Evolutionary conservation across 2,113 vertebrate species (phyloP).

Genomic region (Siphamia tubifer): DNA sequence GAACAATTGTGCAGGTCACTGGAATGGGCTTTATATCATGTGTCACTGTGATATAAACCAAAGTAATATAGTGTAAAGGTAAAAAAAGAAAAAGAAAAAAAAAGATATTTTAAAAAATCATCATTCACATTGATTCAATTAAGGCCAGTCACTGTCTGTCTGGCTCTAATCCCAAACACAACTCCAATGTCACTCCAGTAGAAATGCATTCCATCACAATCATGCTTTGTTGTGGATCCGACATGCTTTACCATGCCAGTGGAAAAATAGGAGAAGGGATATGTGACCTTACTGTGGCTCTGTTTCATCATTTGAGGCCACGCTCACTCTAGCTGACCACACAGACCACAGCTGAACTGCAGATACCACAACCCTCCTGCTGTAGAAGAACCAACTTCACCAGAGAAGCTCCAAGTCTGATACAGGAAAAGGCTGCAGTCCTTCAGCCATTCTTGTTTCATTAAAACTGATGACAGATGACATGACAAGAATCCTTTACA

Average conservation of each 20-base stretch:
- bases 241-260: neutral
- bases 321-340: neutral
- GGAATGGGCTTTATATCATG: too few relatives aligned
- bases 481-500: neutral
- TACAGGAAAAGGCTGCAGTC: neutral
- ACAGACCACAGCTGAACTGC: neutral
- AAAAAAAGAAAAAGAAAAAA: too few relatives aligned
- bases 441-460: too few relatives aligned
- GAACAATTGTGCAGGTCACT: too few relatives aligned
- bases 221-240: neutral
- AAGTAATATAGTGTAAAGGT: too few relatives aligned
- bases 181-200: neutral
- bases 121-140: constrained; percentile 1
- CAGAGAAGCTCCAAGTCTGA: neutral
- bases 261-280: neutral
- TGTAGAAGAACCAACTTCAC: neutral
- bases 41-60: too few relatives aligned
- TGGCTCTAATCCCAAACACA: neutral
- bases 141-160: neutral
- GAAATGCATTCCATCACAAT: neutral
- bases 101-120: too few relatives aligned
- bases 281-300: constrained; percentile 5
- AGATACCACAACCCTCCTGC: neutral
- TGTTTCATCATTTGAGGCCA: neutral
- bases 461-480: neutral